phyloP scores from a whole-genome alignment of 2,797 vertebrate genomes.

The Microcaecilia unicolor region DNA sequence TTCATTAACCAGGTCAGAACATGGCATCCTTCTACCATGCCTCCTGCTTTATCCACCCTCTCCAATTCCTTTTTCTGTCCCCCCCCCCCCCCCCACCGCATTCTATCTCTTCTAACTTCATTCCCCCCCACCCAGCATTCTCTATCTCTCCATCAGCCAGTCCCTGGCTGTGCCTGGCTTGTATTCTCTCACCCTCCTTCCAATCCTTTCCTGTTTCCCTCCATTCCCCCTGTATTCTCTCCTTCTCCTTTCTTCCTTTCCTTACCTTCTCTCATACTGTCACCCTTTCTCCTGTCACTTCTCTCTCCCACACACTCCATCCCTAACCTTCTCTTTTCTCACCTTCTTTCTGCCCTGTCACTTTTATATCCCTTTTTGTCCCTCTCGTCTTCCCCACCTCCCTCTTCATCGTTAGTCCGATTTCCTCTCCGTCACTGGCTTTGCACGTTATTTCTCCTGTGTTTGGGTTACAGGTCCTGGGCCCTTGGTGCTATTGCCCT shows the following conservation, averaged over 20 bases:
- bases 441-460: background rate
- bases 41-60: too few species aligned
- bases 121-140: too few species aligned
- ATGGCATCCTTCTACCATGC: too few species aligned
- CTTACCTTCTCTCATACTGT: background rate
- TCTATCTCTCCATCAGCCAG: background rate
- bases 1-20: too few species aligned
- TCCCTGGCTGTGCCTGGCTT: too few species aligned
- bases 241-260: background rate
- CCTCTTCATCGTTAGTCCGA: background rate
- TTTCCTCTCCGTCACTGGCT: background rate
- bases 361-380: too few species aligned
- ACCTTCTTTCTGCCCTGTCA: background rate
- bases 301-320: background rate
- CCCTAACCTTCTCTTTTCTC: too few species aligned
- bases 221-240: background rate
- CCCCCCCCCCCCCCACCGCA: too few species aligned
- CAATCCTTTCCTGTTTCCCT: background rate
- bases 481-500: slow-evolving; percentile 77
- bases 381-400: too few species aligned
- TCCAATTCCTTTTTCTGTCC: too few species aligned
- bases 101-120: too few species aligned
- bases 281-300: background rate
- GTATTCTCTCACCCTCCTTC: background rate
- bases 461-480: slow-evolving; percentile 67